These are phyloP conservation scores for Microctenopoma stevenorrisi DNA, from an alignment of 2,797 vertebrate genomes.

Conservation along the genomic window DNA sequence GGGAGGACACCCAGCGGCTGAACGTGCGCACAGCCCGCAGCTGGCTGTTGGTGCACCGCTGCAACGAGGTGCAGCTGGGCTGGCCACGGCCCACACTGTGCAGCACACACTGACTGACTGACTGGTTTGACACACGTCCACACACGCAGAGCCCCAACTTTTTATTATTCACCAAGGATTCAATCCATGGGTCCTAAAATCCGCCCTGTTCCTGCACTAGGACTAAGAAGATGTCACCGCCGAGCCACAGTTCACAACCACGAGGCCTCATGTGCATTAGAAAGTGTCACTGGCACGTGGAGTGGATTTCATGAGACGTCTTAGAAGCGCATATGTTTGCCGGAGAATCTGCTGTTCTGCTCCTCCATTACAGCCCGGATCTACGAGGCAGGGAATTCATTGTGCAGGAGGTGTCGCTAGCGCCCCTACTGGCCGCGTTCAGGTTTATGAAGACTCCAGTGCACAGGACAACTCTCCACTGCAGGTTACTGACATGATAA, in stretches of 20 bases:
- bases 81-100: conserved; percentile 18
- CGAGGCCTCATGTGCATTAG: fast-evolving
- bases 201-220: conserved; percentile 52
- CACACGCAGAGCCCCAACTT: conserved; percentile 65
- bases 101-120: conserved; percentile 11
- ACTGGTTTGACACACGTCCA: conserved; percentile 23
- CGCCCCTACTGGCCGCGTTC: conserved; percentile 54
- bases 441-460: conserved; percentile 5
- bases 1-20: conserved; percentile 43
- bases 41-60: conserved; percentile 37
- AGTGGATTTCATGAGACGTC: not conserved
- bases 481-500: not conserved
- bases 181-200: conserved; percentile 70
- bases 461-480: not conserved
- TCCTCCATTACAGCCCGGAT: not conserved
- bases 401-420: not conserved
- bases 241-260: fast-evolving
- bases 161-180: conserved; percentile 55
- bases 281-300: fast-evolving
- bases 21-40: conserved; percentile 15
- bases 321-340: not conserved
- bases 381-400: not conserved
- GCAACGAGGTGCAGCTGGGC: conserved; percentile 9
- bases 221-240: not conserved
- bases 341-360: not conserved